These are phyloP conservation scores for Meliscaeva auricollis DNA, from an alignment of 2,888 invertebrate genomes.

Conservation along the genomic window DNA sequence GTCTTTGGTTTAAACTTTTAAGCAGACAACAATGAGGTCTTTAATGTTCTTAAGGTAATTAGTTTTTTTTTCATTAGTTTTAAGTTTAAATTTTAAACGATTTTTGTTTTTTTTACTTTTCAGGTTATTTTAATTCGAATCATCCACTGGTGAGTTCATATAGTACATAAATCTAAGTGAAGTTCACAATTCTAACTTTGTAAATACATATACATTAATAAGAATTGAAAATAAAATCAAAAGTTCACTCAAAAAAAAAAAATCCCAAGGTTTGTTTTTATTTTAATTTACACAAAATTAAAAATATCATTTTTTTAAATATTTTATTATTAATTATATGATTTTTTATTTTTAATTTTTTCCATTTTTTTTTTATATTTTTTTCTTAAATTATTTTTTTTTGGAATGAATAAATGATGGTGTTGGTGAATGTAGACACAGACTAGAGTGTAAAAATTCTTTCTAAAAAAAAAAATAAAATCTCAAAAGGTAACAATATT, in stretches of 20 bases:
- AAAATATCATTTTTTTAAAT: neutral
- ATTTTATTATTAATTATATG: slow-evolving; percentile 24
- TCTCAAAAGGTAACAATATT: slow-evolving; percentile 17
- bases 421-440: slow-evolving; percentile 60
- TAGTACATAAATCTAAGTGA: slow-evolving; percentile 36
- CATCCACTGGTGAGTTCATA: slow-evolving; percentile 44
- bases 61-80: neutral
- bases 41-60: slow-evolving; percentile 35
- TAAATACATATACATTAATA: slow-evolving; percentile 52
- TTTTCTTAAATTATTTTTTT: slow-evolving; percentile 7
- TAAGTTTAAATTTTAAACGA: slow-evolving; percentile 2
- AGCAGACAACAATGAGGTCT: neutral
- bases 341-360: slow-evolving; percentile 22
- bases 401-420: slow-evolving; percentile 14
- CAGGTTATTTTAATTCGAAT: neutral
- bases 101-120: slow-evolving; percentile 6
- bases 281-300: slow-evolving; percentile 11
- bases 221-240: slow-evolving; percentile 56
- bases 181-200: slow-evolving; percentile 13
- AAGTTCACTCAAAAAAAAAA: slow-evolving; percentile 10
- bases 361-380: slow-evolving; percentile 25
- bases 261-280: slow-evolving; percentile 50
- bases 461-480: slow-evolving; percentile 14
- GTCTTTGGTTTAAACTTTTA: neutral
- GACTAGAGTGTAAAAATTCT: slow-evolving; percentile 3